Percentiles rank a stretch among this genome's conserved stretches.
These are phyloP conservation scores for Eleginops maclovinus DNA, from an alignment of 2,113 vertebrate genomes.

Conservation along the genomic window DNA sequence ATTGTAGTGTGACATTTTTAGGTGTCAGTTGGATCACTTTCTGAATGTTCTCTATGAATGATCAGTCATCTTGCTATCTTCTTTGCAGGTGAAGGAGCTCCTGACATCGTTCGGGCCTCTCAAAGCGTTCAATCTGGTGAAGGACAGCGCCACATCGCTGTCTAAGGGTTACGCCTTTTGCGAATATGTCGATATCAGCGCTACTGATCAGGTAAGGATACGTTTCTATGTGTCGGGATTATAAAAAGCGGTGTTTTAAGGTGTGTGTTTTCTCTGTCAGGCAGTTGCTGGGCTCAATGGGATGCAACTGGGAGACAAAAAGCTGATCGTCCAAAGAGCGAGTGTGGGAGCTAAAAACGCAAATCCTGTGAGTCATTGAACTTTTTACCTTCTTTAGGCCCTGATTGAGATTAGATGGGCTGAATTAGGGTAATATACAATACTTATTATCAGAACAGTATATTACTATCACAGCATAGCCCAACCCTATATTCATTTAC, in stretches of 20 bases:
- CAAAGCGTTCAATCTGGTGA: constrained; percentile 87
- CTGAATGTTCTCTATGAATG: not conserved
- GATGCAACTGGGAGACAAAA: constrained; percentile 87
- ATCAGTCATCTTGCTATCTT: not conserved
- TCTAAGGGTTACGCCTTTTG: constrained; percentile 88
- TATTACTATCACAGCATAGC: too few species aligned
- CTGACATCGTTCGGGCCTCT: constrained; percentile 85
- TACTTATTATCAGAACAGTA: too few species aligned
- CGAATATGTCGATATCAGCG: constrained; percentile 83
- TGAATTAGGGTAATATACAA: too few species aligned
- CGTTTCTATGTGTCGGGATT: not conserved
- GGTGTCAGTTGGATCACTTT: not conserved
- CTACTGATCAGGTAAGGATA: constrained; percentile 82
- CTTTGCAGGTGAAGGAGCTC: constrained; percentile 85
- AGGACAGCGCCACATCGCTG: constrained; percentile 86
- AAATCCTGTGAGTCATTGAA: constrained; percentile 74
- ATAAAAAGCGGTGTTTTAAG: not conserved
- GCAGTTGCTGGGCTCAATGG: constrained; percentile 85
- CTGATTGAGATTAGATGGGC: not conserved
- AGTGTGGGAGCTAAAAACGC: constrained; percentile 85
- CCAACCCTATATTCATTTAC: too few species aligned
- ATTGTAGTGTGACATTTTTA: too few species aligned
- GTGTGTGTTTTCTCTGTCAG: constrained; percentile 61
- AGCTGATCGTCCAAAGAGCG: constrained; percentile 85
- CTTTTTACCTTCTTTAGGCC: not conserved